These are phyloP conservation scores for Garra rufa DNA, from an alignment of 2,113 vertebrate species.

Conservation along the genomic window DNA sequence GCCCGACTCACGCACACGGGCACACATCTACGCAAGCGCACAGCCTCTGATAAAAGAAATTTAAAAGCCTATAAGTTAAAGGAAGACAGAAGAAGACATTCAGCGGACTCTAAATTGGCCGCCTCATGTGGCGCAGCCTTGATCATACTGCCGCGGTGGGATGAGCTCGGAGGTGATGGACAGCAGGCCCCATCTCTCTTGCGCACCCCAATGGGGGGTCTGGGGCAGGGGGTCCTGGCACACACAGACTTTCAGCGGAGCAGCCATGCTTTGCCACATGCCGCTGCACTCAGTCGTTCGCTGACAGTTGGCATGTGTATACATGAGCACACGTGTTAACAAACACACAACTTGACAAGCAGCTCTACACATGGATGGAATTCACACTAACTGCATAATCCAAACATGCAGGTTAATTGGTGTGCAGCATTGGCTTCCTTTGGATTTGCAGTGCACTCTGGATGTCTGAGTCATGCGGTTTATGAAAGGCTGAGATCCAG, in stretches of 20 bases:
- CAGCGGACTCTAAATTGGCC: slow-evolving; percentile 65
- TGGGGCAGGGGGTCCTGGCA: background rate
- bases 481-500: background rate
- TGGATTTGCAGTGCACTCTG: slow-evolving; percentile 4
- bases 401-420: slow-evolving; percentile 38
- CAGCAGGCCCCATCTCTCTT: slow-evolving; percentile 18
- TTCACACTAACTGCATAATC: slow-evolving; percentile 26
- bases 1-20: slow-evolving; percentile 36
- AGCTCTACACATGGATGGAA: background rate
- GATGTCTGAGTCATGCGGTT: slow-evolving; percentile 1
- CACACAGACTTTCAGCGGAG: slow-evolving; percentile 12
- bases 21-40: background rate
- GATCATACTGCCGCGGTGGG: slow-evolving; percentile 70
- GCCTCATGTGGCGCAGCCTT: slow-evolving; percentile 68
- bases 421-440: background rate
- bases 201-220: slow-evolving; percentile 8
- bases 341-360: slow-evolving; percentile 32
- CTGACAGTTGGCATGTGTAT: background rate
- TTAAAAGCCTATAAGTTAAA: slow-evolving; percentile 12
- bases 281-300: slow-evolving; percentile 3
- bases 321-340: slow-evolving; percentile 31
- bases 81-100: slow-evolving; percentile 62
- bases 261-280: slow-evolving; percentile 31
- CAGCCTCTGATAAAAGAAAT: background rate
- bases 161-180: slow-evolving; percentile 29